Percentiles rank a stretch among this genome's conserved stretches.
These are phyloP conservation scores for Tipula helvola DNA, from an alignment of 2,888 invertebrate species.

Conservation along the genomic window DNA sequence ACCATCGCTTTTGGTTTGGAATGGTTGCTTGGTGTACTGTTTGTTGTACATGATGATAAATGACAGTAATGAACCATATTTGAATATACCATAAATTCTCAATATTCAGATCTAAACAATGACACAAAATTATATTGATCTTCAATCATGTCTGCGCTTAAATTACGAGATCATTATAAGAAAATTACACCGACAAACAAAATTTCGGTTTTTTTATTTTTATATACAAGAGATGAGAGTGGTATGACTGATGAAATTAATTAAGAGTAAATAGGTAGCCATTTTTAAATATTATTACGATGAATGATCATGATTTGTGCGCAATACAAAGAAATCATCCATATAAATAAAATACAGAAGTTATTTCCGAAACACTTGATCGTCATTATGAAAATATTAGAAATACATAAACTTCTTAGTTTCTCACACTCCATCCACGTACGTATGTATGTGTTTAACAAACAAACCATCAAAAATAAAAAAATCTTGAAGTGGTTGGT, in stretches of 20 bases:
- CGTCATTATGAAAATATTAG: background rate
- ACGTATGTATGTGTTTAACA: background rate
- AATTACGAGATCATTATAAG: background rate
- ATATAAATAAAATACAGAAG: background rate
- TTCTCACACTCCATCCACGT: background rate
- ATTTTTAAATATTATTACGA: background rate
- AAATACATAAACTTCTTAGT: background rate
- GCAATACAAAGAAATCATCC: background rate
- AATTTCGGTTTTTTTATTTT: background rate
- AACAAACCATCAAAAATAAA: background rate
- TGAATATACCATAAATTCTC: background rate
- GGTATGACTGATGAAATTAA: background rate
- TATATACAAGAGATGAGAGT: background rate
- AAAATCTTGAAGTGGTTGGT: background rate
- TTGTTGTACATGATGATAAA: background rate
- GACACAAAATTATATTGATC: background rate
- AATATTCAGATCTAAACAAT: background rate
- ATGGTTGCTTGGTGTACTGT: background rate
- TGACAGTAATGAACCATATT: background rate
- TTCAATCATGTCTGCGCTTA: background rate
- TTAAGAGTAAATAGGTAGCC: background rate
- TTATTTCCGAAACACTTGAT: background rate
- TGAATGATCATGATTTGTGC: background rate
- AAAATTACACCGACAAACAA: background rate
- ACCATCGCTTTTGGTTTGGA: background rate